phyloP scores from a whole-genome alignment of 1,140 invertebrate genomes.

The Reticulitermes speratus region DNA sequence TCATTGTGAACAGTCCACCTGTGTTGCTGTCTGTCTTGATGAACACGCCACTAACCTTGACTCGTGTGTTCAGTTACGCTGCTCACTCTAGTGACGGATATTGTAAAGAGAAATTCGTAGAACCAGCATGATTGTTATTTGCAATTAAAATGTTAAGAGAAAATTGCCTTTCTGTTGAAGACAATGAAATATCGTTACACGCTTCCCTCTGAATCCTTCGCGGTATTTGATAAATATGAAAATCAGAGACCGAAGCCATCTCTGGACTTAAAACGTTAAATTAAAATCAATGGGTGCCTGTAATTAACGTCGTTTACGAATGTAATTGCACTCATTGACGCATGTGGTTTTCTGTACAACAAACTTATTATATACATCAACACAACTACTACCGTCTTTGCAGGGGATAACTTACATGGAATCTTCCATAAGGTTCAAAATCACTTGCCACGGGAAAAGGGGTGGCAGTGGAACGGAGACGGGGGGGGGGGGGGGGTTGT shows the following conservation, averaged over 20 bases:
- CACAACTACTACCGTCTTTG: constrained; percentile 17
- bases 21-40: no score
- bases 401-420: constrained; percentile 28
- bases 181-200: background rate
- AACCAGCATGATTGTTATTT: background rate
- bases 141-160: background rate
- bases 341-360: constrained; percentile 10
- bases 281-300: constrained; percentile 28
- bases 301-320: constrained; percentile 29
- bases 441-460: constrained; percentile 20
- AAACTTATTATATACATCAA: constrained; percentile 13
- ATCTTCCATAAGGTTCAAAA: constrained; percentile 26
- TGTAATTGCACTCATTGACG: constrained; percentile 29
- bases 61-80: no score
- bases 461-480: background rate
- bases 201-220: background rate
- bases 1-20: no score
- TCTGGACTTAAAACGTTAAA: background rate
- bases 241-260: background rate
- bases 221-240: background rate
- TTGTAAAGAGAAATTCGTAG: background rate
- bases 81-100: no score
- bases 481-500: background rate
- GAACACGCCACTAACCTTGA: no score
- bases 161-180: background rate